A percentile compares a stretch with the other conserved stretches of the same genome.
These are phyloP conservation scores for Pogonocichla stellata DNA, from an alignment of 2,113 vertebrate species.

Conservation along the genomic window DNA sequence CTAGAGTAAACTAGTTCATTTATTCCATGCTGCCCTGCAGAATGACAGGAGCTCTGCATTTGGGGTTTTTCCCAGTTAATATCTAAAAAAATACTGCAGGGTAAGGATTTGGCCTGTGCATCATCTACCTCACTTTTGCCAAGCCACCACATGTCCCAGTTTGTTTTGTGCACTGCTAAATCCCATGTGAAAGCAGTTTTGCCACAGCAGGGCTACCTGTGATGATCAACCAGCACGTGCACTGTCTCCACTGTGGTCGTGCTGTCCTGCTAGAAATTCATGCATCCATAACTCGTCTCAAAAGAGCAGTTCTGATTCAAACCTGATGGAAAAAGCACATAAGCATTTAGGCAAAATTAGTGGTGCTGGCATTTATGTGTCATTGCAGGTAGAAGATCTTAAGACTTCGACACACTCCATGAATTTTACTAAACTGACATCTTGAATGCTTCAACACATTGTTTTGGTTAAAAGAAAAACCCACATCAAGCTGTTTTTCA, in stretches of 20 bases:
- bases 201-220: conserved; percentile 31
- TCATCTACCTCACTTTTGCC: background rate
- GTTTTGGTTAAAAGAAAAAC: background rate
- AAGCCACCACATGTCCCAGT: background rate
- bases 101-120: background rate
- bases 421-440: background rate
- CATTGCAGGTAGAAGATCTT: conserved; percentile 18
- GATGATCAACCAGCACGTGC: background rate
- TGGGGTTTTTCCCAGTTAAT: background rate
- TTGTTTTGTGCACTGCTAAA: background rate
- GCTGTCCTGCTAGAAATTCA: background rate
- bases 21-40: background rate
- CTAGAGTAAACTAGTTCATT: background rate
- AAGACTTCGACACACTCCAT: background rate
- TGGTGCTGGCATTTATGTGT: background rate
- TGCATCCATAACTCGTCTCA: background rate
- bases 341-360: background rate
- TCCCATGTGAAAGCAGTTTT: conserved; percentile 15
- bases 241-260: background rate
- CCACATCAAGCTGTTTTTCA: background rate
- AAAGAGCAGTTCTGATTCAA: conserved; percentile 11
- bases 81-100: background rate
- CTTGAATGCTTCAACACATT: background rate
- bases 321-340: background rate
- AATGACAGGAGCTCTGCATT: background rate